Percentiles rank a stretch among this genome's conserved stretches.
Evolutionary conservation across 1,140 invertebrate species (phyloP).

Genomic region (Drosophila sp.): DNA sequence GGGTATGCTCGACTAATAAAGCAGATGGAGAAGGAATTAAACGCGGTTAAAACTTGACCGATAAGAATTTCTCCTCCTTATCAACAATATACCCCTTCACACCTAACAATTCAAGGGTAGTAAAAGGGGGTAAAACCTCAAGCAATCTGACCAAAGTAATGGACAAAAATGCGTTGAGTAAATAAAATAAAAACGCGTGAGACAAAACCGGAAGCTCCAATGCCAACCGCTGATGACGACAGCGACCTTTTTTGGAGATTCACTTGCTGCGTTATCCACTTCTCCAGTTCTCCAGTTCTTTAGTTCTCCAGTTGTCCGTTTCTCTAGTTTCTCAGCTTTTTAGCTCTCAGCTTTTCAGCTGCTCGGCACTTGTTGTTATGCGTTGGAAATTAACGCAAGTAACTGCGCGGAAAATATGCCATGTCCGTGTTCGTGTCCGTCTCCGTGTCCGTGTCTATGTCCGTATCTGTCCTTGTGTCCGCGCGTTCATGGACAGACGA

Average conservation of each 20-base stretch:
- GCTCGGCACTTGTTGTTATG: background rate
- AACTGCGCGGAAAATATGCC: constrained; percentile 76
- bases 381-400: constrained; percentile 69
- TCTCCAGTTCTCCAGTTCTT: constrained; percentile 9
- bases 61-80: too few relatives aligned
- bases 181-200: constrained; percentile 52
- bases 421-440: constrained; percentile 53
- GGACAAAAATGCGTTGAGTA: constrained; percentile 62
- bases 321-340: constrained; percentile 9
- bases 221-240: constrained; percentile 35
- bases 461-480: background rate
- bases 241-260: constrained; percentile 57
- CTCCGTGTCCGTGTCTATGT: constrained; percentile 2
- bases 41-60: too few relatives aligned
- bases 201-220: constrained; percentile 57
- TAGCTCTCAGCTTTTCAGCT: background rate
- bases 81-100: background rate
- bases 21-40: too few relatives aligned
- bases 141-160: constrained; percentile 60
- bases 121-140: constrained; percentile 31
- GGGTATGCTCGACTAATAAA: too few relatives aligned
- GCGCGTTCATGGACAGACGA: background rate
- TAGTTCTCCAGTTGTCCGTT: constrained; percentile 8
- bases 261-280: constrained; percentile 5
- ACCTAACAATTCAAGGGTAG: background rate